Evolutionary conservation across 2,113 vertebrate genomes (phyloP), one percentile per base, ranked within the genome.

Genomic region (Chrysochloris asiatica): DNA sequence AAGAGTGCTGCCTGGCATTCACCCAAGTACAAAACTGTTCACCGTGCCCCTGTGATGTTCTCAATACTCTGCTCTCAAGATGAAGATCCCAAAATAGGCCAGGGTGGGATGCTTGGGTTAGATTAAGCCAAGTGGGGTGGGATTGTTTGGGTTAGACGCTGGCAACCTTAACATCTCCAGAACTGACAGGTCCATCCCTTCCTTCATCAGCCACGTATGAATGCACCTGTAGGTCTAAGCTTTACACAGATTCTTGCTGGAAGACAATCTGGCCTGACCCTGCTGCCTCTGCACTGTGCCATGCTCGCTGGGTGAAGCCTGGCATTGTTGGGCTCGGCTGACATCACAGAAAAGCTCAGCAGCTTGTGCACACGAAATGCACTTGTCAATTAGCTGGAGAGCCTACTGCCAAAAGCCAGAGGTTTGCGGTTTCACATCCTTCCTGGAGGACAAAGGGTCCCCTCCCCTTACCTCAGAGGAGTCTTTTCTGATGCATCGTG

Each of bases 271-370:
- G 36, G 77, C 77, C 67, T 4, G 59, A 12, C 38, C 17, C 19
- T 41, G 81, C 28, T 41, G 81, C 67, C 79, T 71, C 63, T 1
- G 0, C 41, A 30, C 8, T 0, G 21, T 26, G 83, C 86, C 88
- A 69, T 69, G 52, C 61, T 52, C 38, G 71, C 78, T 10, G 38
- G 76, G 77, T 19, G 93, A 88, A 80, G 78, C 83, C 61, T 80
- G 59, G 85, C n/a, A 26, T 2, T 10, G 76, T 3, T 6, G 86
- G 81, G 78, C 38, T 88, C 65, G 43, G 94, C 82, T 65, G 83
- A 84, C 45, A 38, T 89, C 95, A 87, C 9, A 89, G 94, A 89
- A 93, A 95, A 72, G 43, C 83, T 90, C 41, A 81, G 80, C 86
- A 28, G 67, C 38, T 16, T 17, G 0, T 0, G 33, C 72, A 4